A percentile compares a stretch with the other conserved stretches of the same genome.
These are phyloP conservation scores for Catostomus latipinnis DNA, from an alignment of 2,797 vertebrate species.

Conservation along the genomic window DNA sequence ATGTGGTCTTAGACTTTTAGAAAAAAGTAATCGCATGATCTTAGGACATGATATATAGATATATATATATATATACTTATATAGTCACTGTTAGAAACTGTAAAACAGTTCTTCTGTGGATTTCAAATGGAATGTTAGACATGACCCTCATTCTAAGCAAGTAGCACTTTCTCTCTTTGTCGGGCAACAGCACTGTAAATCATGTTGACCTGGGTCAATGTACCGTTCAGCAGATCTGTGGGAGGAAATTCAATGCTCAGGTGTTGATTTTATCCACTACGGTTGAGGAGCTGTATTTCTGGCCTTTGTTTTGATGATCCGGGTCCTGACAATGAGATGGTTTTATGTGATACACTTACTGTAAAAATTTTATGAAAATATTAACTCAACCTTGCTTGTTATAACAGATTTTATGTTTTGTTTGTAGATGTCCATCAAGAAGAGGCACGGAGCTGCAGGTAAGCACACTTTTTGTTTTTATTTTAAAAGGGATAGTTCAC, in stretches of 20 bases:
- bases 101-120: constrained; percentile 51
- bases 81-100: neutral
- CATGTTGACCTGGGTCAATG: constrained; percentile 43
- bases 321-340: neutral
- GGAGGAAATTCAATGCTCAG: constrained; percentile 50
- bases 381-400: constrained; percentile 38
- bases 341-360: constrained; percentile 9
- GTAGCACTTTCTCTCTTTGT: constrained; percentile 55
- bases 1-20: too few relatives aligned
- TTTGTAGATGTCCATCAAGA: constrained; percentile 75
- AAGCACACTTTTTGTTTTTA: constrained; percentile 59
- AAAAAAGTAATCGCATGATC: too few relatives aligned
- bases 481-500: neutral
- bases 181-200: constrained; percentile 49
- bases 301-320: constrained; percentile 10
- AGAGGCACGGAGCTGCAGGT: constrained; percentile 75
- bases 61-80: too few relatives aligned
- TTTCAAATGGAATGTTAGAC: constrained; percentile 55
- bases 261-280: constrained; percentile 50
- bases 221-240: constrained; percentile 34
- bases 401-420: constrained; percentile 40
- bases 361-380: neutral
- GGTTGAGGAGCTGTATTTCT: constrained; percentile 32
- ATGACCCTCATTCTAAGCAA: constrained; percentile 50
- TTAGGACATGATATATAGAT: too few relatives aligned